These are phyloP conservation scores for Onychostruthus taczanowskii DNA, from an alignment of 2,113 vertebrate genomes.

Conservation along the genomic window DNA sequence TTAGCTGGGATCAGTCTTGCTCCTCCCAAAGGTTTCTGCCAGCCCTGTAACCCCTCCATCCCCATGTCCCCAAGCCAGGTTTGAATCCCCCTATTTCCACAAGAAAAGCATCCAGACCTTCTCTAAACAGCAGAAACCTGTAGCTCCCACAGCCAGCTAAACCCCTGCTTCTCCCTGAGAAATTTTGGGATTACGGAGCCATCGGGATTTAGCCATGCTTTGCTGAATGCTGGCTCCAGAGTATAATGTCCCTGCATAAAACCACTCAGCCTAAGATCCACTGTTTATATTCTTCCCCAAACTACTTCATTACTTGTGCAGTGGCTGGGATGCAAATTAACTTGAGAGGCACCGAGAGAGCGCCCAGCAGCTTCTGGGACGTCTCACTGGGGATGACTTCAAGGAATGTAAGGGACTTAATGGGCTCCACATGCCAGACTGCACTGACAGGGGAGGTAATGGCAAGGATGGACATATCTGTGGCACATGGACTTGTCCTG, in stretches of 20 bases:
- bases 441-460: neutral
- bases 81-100: neutral
- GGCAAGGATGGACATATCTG: neutral
- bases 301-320: neutral
- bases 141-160: neutral
- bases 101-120: neutral
- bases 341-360: neutral
- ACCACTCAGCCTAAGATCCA: neutral
- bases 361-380: neutral
- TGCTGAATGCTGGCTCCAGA: neutral
- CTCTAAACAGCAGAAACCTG: neutral
- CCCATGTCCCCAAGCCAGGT: neutral
- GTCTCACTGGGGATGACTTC: neutral
- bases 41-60: neutral
- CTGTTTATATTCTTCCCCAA: neutral
- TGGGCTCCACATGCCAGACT: accelerated
- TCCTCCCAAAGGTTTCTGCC: neutral
- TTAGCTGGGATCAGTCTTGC: neutral
- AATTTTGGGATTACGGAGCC: neutral
- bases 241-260: neutral
- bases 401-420: neutral
- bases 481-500: accelerated
- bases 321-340: neutral
- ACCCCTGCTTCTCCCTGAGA: neutral
- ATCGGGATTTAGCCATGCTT: neutral